Conservation (phyloP, 2,113 vertebrate genomes). For the Pollachius pollachius region DNA sequence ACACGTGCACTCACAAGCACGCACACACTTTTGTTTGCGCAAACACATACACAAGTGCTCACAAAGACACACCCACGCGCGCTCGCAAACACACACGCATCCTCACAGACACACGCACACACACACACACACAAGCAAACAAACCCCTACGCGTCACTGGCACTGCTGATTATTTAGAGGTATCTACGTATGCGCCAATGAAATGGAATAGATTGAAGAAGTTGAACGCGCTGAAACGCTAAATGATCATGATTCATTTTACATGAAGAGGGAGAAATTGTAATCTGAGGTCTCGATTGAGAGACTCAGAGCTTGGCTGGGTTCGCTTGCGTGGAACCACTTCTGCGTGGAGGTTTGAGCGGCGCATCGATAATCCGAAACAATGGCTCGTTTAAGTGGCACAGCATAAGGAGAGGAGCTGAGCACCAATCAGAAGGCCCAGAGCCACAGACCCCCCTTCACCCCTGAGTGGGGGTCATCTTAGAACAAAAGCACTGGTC, state of each 20-base stretch:
- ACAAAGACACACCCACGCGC: slow-evolving; percentile 1
- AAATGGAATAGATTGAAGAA: no score
- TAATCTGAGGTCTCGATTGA: neutral
- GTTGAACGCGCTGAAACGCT: no score
- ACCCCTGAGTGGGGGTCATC: slow-evolving; percentile 34
- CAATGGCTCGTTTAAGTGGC: slow-evolving; percentile 2
- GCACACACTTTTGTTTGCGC: no score
- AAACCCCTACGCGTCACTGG: no score
- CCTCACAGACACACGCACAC: neutral
- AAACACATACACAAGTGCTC: neutral
- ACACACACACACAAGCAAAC: neutral
- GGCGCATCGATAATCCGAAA: slow-evolving; percentile 2
- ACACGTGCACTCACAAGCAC: no score
- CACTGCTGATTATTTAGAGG: no score
- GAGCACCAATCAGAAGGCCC: slow-evolving; percentile 10
- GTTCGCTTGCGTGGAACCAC: neutral
- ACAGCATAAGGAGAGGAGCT: neutral
- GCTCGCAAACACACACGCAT: neutral
- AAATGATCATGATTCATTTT: no score
- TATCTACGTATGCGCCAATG: no score
- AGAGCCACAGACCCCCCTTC: slow-evolving; percentile 42
- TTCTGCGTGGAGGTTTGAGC: neutral
- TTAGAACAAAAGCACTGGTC: slow-evolving; percentile 60
- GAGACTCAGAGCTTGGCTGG: neutral
- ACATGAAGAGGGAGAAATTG: neutral